Base-by-base conservation (phyloP, 2,888 invertebrate genomes). In the Argyresthia goedartella region DNA sequence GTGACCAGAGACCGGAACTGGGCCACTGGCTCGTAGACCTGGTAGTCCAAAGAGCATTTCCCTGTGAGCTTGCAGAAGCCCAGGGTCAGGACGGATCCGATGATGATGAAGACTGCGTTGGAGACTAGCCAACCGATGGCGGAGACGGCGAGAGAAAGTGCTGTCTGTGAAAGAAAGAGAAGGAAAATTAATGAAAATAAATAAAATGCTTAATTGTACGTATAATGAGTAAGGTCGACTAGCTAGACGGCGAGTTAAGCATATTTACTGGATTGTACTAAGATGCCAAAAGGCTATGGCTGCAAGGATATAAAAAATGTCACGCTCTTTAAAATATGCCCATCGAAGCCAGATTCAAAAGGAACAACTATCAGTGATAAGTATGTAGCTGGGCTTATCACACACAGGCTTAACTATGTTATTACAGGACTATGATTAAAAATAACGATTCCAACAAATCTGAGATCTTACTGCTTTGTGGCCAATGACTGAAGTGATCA, bases 1-100 rank as follows among this genome's bases (percentile, higher is more conserved):
- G 87, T 88, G 49, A 88, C 80, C 51, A 81, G 71, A 1, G 77
- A 67, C 11, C 82, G 67, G 35, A 89, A 73, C 14, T 88, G 60
- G 0, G 60, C 57, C 3, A 66, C 54, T 1, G 64, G 64, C 8
- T 66, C 52, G 15, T 55, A 57, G 1, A 57, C 53, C 11, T 67
- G 62, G 41, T 65, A 66, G 54, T 60, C 54, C 33, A 65, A 8
- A 34, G 55, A 57, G 52, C 67, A 72, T 43, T 60, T 62, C 48
- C 62, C 65, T 0, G 66, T 69, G 39, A 68, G 34, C 54, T 69
- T 70, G 57, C 73, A 73, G 52, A 71, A 58, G 0, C 66, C 72
- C 1, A 72, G 43, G 4, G 64, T 64, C 1, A 59, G 35, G 1
- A 61, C 54, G 1, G 63, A 61, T 9, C 71, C 71, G 6, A 71